Base-by-base conservation (phyloP, 2,888 invertebrate genomes). In the Plebejus melissa region DNA sequence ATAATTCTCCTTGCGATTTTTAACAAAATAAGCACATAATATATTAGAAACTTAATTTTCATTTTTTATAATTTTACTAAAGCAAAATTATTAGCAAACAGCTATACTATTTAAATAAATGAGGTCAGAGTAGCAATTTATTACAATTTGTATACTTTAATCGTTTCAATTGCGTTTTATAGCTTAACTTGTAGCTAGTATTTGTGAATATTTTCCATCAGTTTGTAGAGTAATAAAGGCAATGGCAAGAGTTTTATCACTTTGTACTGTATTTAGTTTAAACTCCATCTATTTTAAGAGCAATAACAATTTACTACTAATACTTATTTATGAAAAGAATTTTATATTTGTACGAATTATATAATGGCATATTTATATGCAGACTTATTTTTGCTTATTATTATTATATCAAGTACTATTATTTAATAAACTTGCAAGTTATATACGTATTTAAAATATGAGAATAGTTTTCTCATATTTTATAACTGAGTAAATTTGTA, bases 81-180 rank as follows among this genome's bases (percentile, higher is more conserved):
- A 65, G 11, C 13, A 5, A 65, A 22, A 13, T 7, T 13, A 65
- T 7, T 13, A 65, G 65, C 32, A 32, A 65, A 36, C 28, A 36
- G 65, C 65, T 65, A 11, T 58, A 60, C 65, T 16, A 65, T 65
- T 65, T 13, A 16, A 65, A 65, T 36, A 36, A 36, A 32, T 6
- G 2, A 36, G 32, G 32, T 5, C 65, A 13, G 32, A 32, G 28
- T 60, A 60, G 7, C 22, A 9, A 65, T 65, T 32, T 16, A 65
- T 65, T 65, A 32, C 32, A 11, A 32, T 36, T 65, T 65, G 11
- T 32, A 36, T 65, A 65, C 1, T 65, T 65, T 1, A 16, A 65
- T 65, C 32, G 65, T 65, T 65, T 65, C 1, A 13, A 65, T 36
- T 65, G 65, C 65, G 65, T 65, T 65, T 65, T 65, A 65, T 36